Base-by-base conservation (phyloP, 2,113 vertebrate species). In the Megalops atlanticus region DNA sequence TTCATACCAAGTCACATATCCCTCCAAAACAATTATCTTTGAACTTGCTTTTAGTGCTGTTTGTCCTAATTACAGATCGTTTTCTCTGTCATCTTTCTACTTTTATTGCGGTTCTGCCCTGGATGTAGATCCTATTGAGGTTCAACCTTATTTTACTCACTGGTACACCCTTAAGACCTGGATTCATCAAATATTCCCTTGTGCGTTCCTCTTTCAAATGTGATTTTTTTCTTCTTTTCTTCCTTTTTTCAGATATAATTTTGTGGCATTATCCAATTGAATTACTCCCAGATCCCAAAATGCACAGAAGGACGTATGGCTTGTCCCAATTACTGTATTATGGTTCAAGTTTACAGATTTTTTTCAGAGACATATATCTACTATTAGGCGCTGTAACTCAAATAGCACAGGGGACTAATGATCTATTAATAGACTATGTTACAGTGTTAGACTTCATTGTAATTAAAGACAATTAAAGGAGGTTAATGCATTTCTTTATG, bases 231-330 rank as follows among this genome's bases (percentile, higher is more conserved):
- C 43, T 84, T 83, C 73, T 70, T 81, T 79, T 76, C 35, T 64
- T 81, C 79, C 79, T 85, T 87, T 81, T 83, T 40, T 72, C 81
- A 82, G 79, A 88, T 84, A 82, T 85, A 4, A 80, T 86, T 91
- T 88, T 88, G 85, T 88, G 82, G 85, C 80, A 87, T 92, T 89
- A 83, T 94, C 92, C 87, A 86, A 92, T 93, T 89, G 89, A 93
- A 94, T 94, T 91, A 91, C 88, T 91, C 88, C 89, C 85, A 82
- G 84, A 88, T 89, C 87, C 85, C 82, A 86, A 90, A 91, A 92
- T 91, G 89, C 74, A 84, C 85, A 87, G 84, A 85, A 89, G 85
- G 88, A 90, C 88, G 82, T 89, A 88, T 86, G 88, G 83, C 81
- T 89, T 91, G 91, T 88, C 92, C 89, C 89, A 91, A 87, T 92